Evolutionary conservation across 2,797 vertebrate genomes (phyloP).

Genomic region (Falco peregrinus): DNA sequence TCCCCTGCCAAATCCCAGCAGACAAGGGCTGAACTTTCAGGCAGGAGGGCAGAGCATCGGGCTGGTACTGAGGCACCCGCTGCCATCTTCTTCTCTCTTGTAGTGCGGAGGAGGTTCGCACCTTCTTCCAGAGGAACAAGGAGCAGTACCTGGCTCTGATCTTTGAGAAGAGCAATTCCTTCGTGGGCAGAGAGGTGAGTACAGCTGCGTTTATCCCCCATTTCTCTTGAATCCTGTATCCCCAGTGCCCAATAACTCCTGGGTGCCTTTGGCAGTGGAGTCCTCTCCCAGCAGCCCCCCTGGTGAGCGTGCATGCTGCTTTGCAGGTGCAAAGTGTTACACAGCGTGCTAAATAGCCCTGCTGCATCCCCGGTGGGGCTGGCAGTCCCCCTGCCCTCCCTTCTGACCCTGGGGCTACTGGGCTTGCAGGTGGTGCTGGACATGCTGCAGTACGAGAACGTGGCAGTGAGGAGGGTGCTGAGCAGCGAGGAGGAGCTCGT

Average conservation of each 20-base stretch:
- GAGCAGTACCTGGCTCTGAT: constrained; percentile 85
- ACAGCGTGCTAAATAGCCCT: not conserved
- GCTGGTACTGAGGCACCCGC: not conserved
- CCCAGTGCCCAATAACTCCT: not conserved
- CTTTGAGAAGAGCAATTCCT: constrained; percentile 85
- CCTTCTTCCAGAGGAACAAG: constrained; percentile 84
- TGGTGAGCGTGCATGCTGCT: rapidly evolving
- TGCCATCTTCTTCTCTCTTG: constrained; percentile 18
- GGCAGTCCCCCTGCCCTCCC: not conserved
- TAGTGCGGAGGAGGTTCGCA: constrained; percentile 83
- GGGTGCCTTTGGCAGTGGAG: not conserved
- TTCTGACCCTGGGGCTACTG: not conserved
- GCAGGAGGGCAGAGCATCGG: not conserved
- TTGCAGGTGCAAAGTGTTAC: not conserved
- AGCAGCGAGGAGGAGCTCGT: constrained; percentile 79
- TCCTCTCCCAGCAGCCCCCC: not conserved
- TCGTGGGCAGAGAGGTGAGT: constrained; percentile 90
- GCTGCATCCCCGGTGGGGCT: not conserved
- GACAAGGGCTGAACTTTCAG: rapidly evolving
- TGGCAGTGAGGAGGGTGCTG: constrained; percentile 87
- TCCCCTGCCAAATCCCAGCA: not conserved
- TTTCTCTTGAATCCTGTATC: not conserved
- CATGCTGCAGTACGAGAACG: constrained; percentile 86
- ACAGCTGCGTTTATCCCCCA: not conserved
- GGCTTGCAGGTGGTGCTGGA: constrained; percentile 87